A percentile compares a stretch with the other conserved stretches of the same genome.
Conservation (phyloP, 2,888 invertebrate species). For the Harpalus rufipes region DNA sequence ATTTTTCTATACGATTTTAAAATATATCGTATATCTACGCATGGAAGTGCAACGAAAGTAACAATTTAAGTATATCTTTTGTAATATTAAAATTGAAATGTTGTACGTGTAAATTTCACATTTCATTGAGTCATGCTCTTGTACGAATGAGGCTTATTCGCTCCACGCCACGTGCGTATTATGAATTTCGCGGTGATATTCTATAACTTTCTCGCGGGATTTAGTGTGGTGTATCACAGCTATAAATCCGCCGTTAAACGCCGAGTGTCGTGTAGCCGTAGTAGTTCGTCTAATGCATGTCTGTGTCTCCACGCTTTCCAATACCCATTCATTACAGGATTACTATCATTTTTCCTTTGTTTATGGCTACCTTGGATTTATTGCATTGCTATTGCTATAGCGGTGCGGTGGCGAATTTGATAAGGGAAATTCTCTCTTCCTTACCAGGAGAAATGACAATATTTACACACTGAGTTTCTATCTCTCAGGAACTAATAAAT, state of each 20-base stretch:
- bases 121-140: neutral
- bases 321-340: conserved; percentile 62
- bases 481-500: neutral
- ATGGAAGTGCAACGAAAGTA: too few species aligned
- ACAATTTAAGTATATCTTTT: too few species aligned
- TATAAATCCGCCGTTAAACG: conserved; percentile 57
- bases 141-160: neutral
- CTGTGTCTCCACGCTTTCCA: conserved; percentile 58
- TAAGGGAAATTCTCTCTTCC: conserved; percentile 24
- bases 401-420: conserved; percentile 47
- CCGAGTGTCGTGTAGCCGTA: conserved; percentile 21
- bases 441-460: conserved; percentile 18
- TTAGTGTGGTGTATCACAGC: conserved; percentile 49
- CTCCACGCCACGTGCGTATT: conserved; percentile 50
- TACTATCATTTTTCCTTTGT: conserved; percentile 61
- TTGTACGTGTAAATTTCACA: neutral
- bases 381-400: conserved; percentile 13
- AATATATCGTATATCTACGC: too few species aligned
- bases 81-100: too few species aligned
- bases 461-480: conserved; percentile 37
- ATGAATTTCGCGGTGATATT: conserved; percentile 57
- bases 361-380: conserved; percentile 47
- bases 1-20: too few species aligned
- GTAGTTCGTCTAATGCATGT: conserved; percentile 48
- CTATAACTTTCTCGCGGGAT: conserved; percentile 64